These are phyloP conservation scores for Mobula birostris DNA, from an alignment of 2,113 vertebrate genomes.

Conservation along the genomic window DNA sequence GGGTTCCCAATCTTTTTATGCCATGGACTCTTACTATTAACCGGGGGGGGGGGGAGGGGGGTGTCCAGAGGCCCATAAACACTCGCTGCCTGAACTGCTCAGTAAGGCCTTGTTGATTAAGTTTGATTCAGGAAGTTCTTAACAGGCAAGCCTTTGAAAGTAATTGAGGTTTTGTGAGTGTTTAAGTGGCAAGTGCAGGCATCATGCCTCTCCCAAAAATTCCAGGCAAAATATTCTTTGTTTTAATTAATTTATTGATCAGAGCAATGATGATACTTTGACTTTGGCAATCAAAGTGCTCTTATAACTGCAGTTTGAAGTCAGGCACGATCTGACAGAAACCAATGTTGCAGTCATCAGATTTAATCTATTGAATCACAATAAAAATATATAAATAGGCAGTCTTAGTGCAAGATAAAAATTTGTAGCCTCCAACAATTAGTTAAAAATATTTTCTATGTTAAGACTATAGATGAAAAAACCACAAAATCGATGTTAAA, in stretches of 20 bases:
- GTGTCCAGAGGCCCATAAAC: too few relatives aligned
- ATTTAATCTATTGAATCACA: neutral
- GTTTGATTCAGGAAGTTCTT: too few relatives aligned
- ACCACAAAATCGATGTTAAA: neutral
- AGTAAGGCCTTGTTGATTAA: too few relatives aligned
- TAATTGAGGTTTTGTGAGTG: too few relatives aligned
- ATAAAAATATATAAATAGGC: too few relatives aligned
- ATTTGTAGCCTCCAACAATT: neutral
- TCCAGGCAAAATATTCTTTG: neutral
- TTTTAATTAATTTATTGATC: slow-evolving; percentile 9
- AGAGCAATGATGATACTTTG: neutral
- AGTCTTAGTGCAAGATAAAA: neutral
- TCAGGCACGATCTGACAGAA: neutral
- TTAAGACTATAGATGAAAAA: neutral
- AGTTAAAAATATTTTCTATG: neutral
- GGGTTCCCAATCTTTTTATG: too few relatives aligned
- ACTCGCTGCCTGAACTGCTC: too few relatives aligned
- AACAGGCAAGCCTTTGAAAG: too few relatives aligned
- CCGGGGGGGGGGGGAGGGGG: too few relatives aligned
- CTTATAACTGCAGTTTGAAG: neutral
- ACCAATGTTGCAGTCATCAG: neutral
- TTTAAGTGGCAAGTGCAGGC: too few relatives aligned
- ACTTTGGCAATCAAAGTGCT: neutral
- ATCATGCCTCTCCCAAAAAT: too few relatives aligned
- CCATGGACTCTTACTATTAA: too few relatives aligned